These are phyloP conservation scores for Dicyrtomina minuta DNA, from an alignment of 2,888 invertebrate species.

Conservation along the genomic window DNA sequence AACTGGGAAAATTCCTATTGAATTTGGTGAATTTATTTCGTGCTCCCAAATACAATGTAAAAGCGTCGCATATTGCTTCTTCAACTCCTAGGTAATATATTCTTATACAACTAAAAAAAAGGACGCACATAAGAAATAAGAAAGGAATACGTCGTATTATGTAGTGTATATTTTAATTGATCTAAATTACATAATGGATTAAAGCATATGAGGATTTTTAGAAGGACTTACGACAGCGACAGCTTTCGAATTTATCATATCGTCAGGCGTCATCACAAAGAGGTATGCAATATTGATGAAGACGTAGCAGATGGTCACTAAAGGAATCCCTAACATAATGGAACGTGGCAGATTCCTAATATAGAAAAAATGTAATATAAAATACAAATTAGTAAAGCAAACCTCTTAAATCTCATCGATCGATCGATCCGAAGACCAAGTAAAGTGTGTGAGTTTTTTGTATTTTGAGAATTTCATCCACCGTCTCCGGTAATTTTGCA, in stretches of 20 bases:
- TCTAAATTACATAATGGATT: too few species aligned
- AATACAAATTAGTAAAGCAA: not conserved
- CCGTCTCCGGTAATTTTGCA: conserved; percentile 14
- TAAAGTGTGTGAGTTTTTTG: not conserved
- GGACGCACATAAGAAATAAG: too few species aligned
- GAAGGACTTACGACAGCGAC: conserved; percentile 73
- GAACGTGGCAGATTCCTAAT: conserved; percentile 85
- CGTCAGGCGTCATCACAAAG: conserved; percentile 90
- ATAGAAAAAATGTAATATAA: conserved; percentile 29
- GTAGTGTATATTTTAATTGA: too few species aligned
- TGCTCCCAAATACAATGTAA: too few species aligned
- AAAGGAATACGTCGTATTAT: too few species aligned
- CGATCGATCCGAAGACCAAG: too few species aligned
- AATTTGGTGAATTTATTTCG: too few species aligned
- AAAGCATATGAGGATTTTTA: not conserved
- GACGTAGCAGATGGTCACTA: conserved; percentile 91
- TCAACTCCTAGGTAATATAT: too few species aligned
- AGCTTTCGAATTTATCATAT: conserved; percentile 88
- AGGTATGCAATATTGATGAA: conserved; percentile 92
- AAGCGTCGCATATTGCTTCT: too few species aligned
- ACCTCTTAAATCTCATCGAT: not conserved
- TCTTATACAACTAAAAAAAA: too few species aligned
- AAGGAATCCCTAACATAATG: conserved; percentile 82
- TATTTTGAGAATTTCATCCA: not conserved
- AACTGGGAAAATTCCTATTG: too few species aligned